Evolutionary conservation across 2,797 vertebrate species (phyloP).

Genomic region (Paratrypauchen microcephalus): DNA sequence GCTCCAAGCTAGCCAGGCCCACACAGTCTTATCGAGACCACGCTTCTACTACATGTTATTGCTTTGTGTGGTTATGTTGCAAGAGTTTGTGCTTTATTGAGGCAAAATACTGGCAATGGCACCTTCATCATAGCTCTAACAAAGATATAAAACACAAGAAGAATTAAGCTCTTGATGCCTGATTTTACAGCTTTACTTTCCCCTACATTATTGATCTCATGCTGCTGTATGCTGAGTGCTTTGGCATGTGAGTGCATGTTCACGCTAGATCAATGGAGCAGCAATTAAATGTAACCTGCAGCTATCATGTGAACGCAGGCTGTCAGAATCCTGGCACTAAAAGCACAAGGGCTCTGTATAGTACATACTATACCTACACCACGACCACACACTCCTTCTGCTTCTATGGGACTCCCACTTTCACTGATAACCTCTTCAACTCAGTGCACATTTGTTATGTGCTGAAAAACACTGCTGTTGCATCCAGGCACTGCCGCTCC

Average conservation of each 20-base stretch:
- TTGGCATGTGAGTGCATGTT: slow-evolving; percentile 34
- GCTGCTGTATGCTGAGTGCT: slow-evolving; percentile 29
- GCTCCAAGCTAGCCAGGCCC: slow-evolving; percentile 38
- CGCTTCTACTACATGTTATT: slow-evolving; percentile 2
- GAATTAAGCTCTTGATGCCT: background rate
- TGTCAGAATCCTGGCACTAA: slow-evolving; percentile 6
- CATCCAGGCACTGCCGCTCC: slow-evolving; percentile 52
- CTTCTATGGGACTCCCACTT: slow-evolving; percentile 35
- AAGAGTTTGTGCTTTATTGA: slow-evolving; percentile 11
- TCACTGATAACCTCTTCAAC: slow-evolving; percentile 15
- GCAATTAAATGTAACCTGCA: slow-evolving; percentile 42
- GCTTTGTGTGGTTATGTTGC: slow-evolving; percentile 29
- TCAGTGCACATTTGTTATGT: slow-evolving; percentile 56
- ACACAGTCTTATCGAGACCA: slow-evolving; percentile 20
- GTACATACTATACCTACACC: slow-evolving; percentile 4
- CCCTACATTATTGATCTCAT: slow-evolving; percentile 38
- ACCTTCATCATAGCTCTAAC: background rate
- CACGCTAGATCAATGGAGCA: slow-evolving; percentile 47
- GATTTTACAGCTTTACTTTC: slow-evolving; percentile 3
- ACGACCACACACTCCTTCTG: slow-evolving; percentile 6
- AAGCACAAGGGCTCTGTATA: slow-evolving; percentile 2
- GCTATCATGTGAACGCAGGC: slow-evolving; percentile 28
- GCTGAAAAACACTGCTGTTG: slow-evolving; percentile 48
- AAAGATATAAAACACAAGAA: background rate
- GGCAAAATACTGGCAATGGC: too few species aligned